Base-by-base conservation (phyloP, 2,797 vertebrate genomes). In the Syngnathus rostellatus region DNA sequence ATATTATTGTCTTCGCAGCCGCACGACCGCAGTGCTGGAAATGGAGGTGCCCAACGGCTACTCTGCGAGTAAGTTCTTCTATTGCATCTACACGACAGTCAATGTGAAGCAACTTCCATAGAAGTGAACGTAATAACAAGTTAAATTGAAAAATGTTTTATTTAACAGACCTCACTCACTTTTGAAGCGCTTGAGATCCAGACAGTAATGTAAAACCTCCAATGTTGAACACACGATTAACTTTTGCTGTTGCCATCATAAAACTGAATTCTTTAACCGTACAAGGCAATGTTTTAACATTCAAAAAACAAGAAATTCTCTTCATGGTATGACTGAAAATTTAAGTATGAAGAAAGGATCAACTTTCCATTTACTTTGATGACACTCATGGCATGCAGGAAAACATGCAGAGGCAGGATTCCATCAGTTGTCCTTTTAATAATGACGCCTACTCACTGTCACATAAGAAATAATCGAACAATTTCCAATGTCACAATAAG, bases 1-100 rank as follows among this genome's bases (percentile, higher is more conserved):
- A 31, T 31, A 31, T 31, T 31, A 31, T 31, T 31, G 31, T 37
- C 5, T 51, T 69, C 72, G 68, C 71, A 48, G 73, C 69, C 54
- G 68, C 91, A 89, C 75, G 92, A 97, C 95, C 81, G 83, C 88
- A 92, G 92, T 89, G 90, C 91, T 85, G 79, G 85, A 88, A 82
- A 91, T 89, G 87, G 90, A 90, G 79, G 71, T 82, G 66, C 62
- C 85, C 0, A 81, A 86, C 80, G 86, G 72, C 73, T 87, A 84
- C 83, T 75, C 76, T 81, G 73, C 86, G 17, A 89, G 92, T 93
- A 91, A 93, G 92, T 89, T 57, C 54, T 62, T 14, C 21, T 43
- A 38, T 71, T 3, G 5, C 17, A 72, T 23, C 23, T 39, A 69
- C 25, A 14, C 64, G 61, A 59, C 21, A 41, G 57, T 72, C 61